These are phyloP conservation scores for Diplosoma virens DNA, from an alignment of 23 tunicate genomes.

Conservation along the genomic window DNA sequence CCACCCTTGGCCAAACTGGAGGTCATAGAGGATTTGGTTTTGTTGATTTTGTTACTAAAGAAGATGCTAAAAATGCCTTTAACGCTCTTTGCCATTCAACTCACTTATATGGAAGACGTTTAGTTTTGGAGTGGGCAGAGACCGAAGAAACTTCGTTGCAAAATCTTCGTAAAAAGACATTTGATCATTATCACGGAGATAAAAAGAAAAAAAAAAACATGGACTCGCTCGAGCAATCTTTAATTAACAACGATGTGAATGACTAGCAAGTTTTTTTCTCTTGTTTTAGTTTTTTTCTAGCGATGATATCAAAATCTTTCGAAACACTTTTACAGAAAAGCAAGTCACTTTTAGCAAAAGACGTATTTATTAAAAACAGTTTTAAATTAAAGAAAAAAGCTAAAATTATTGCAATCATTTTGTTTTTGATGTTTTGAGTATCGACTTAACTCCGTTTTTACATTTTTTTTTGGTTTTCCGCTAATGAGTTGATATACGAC, in stretches of 20 bases:
- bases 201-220: conserved; percentile 1
- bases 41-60: conserved; percentile 78
- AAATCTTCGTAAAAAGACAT: conserved; percentile 57
- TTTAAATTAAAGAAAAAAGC: too few relatives aligned
- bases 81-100: conserved; percentile 86
- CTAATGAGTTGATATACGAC: too few relatives aligned
- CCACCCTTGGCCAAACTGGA: conserved; percentile 50
- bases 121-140: conserved; percentile 99
- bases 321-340: too few relatives aligned
- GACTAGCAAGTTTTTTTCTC: too few relatives aligned
- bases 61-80: conserved; percentile 90
- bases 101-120: conserved; percentile 92
- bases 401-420: too few relatives aligned
- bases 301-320: too few relatives aligned
- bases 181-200: conserved; percentile 30
- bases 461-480: too few relatives aligned
- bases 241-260: neutral
- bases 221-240: neutral
- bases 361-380: too few relatives aligned
- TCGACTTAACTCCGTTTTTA: too few relatives aligned
- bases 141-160: conserved; percentile 57
- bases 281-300: too few relatives aligned
- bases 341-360: too few relatives aligned
- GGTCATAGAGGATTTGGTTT: conserved; percentile 94
- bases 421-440: too few relatives aligned